Evolutionary conservation across 1,140 invertebrate species (phyloP).

Genomic region (Drosophila bocki): DNA sequence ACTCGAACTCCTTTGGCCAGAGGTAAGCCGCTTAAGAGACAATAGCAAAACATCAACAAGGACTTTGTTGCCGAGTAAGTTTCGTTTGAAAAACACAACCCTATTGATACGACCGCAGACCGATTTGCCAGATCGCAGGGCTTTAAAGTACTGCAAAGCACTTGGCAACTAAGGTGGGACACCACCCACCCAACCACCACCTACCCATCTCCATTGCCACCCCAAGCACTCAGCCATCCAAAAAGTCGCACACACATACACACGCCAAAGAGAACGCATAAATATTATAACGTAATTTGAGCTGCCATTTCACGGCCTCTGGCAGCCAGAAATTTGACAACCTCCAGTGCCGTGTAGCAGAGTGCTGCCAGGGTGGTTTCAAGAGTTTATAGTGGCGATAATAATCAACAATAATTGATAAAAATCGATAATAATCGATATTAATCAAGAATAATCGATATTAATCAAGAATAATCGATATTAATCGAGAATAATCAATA

Average conservation of each 20-base stretch:
- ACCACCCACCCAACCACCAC: not conserved
- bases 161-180: slow-evolving; percentile 14
- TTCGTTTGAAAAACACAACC: not conserved
- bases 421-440: no score
- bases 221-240: slow-evolving; percentile 10
- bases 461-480: no score
- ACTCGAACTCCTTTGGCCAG: slow-evolving; percentile 11
- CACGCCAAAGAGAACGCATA: slow-evolving; percentile 41
- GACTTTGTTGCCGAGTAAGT: slow-evolving; percentile 2
- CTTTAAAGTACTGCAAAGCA: slow-evolving; percentile 31
- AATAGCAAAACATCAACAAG: slow-evolving; percentile 12
- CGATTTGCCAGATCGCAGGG: slow-evolving; percentile 16
- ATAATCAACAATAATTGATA: no score
- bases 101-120: slow-evolving; percentile 32
- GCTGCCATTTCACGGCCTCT: slow-evolving; percentile 44
- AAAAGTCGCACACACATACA: slow-evolving; percentile 2
- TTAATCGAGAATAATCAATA: no score
- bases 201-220: not conserved
- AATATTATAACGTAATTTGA: slow-evolving; percentile 63
- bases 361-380: slow-evolving; percentile 2
- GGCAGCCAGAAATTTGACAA: slow-evolving; percentile 43
- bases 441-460: no score
- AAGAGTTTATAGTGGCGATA: slow-evolving; percentile 2
- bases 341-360: slow-evolving; percentile 1
- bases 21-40: slow-evolving; percentile 40